Conservation (phyloP, 1,140 invertebrate genomes). For the Epicauta chinensis region DNA sequence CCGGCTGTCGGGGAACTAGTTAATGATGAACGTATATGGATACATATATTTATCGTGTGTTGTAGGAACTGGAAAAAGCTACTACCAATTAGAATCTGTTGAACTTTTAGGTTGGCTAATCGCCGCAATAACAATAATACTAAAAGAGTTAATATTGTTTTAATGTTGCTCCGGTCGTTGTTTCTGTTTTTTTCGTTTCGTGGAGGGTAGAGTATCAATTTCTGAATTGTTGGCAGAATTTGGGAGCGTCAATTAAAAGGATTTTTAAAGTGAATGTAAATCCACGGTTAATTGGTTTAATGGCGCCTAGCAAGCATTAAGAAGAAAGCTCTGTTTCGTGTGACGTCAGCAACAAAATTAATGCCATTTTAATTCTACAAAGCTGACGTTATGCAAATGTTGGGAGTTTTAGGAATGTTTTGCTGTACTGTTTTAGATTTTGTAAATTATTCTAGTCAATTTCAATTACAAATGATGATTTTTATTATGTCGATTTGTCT, state of each 20-base stretch:
- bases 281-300: constrained; percentile 10
- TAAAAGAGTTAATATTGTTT: too few species aligned
- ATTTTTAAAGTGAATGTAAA: constrained; percentile 8
- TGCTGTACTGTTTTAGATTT: constrained; percentile 14
- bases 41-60: too few species aligned
- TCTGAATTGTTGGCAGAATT: constrained; percentile 3
- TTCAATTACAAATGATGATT: constrained; percentile 15
- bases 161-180: too few species aligned
- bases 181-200: too few species aligned
- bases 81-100: too few species aligned
- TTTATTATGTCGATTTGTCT: too few species aligned
- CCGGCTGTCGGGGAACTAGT: constrained; percentile 21
- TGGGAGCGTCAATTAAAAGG: constrained; percentile 5
- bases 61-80: too few species aligned
- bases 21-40: constrained; percentile 20
- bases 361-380: constrained; percentile 16
- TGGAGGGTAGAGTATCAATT: too few species aligned
- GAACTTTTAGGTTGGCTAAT: too few species aligned
- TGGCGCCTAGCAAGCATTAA: constrained; percentile 2
- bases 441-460: constrained; percentile 16
- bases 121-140: too few species aligned
- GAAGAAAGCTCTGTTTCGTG: constrained; percentile 4
- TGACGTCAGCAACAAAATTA: constrained; percentile 14
- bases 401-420: constrained; percentile 13
- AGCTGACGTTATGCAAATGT: constrained; percentile 15